A percentile compares a stretch with the other conserved stretches of the same genome.
These are phyloP conservation scores for Megaceryle torquata DNA, from an alignment of 2,113 vertebrate genomes.

Conservation along the genomic window DNA sequence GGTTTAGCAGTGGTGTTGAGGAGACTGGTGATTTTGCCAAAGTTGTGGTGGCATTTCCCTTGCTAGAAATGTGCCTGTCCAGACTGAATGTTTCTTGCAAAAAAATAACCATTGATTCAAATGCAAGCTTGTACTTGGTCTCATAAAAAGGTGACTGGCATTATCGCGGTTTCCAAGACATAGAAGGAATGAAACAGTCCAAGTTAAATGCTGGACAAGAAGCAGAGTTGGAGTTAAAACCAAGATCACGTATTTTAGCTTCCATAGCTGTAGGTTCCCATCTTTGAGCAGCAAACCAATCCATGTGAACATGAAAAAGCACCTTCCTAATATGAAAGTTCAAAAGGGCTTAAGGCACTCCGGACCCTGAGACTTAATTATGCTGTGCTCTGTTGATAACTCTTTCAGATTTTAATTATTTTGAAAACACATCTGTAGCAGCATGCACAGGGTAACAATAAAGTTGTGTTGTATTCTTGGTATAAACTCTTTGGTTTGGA, in stretches of 20 bases:
- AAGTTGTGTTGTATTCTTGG: neutral
- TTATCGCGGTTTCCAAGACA: neutral
- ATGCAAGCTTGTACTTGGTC: accelerated
- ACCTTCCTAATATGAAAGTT: neutral
- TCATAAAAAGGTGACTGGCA: neutral
- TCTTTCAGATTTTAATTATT: slow-evolving; percentile 34
- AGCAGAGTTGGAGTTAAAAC: neutral
- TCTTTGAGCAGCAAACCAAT: neutral
- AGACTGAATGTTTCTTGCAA: neutral
- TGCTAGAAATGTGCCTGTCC: neutral
- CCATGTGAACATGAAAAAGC: neutral
- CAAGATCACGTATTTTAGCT: neutral
- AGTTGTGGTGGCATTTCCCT: neutral
- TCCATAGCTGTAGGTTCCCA: neutral
- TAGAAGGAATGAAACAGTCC: neutral
- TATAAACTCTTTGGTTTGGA: slow-evolving; percentile 30
- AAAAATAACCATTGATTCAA: neutral
- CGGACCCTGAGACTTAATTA: neutral
- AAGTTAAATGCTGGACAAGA: neutral
- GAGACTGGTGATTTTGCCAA: neutral
- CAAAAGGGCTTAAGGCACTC: neutral
- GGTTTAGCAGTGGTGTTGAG: neutral
- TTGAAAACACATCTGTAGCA: slow-evolving; percentile 29
- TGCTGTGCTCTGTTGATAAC: neutral
- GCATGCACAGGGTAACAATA: neutral